These are phyloP conservation scores for Rhinichthys osculus DNA, from an alignment of 2,797 vertebrate species.

Conservation along the genomic window DNA sequence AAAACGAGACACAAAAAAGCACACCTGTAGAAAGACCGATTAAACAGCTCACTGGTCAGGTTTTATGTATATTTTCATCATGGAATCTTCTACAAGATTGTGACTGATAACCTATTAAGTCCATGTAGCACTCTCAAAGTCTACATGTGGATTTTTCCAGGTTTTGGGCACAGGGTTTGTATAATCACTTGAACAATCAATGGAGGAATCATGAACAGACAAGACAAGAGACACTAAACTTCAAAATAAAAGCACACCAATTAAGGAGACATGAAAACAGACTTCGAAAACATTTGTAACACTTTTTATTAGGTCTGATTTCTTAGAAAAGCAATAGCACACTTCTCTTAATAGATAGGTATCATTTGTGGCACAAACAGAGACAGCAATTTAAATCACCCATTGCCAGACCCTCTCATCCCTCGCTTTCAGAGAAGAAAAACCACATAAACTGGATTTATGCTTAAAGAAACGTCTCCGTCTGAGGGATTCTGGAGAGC, in stretches of 20 bases:
- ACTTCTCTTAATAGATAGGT: neutral
- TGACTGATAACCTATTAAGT: neutral
- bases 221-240: neutral
- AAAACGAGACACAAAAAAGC: conserved; percentile 5
- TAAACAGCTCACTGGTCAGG: neutral
- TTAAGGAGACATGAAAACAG: neutral
- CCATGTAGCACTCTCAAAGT: neutral
- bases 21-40: neutral
- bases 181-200: neutral
- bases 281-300: neutral
- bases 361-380: neutral
- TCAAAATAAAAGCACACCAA: neutral
- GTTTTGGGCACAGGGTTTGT: neutral
- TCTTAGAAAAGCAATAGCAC: neutral
- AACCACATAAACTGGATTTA: neutral
- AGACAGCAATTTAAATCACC: neutral
- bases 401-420: neutral
- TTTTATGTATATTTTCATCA: neutral
- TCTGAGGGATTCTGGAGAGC: neutral
- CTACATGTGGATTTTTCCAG: neutral
- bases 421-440: neutral
- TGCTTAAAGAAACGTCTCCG: neutral
- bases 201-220: neutral
- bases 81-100: neutral
- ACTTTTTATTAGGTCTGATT: neutral